Conservation (phyloP, 2,888 invertebrate species). For the Ashinkailepas kermadecensis region DNA sequence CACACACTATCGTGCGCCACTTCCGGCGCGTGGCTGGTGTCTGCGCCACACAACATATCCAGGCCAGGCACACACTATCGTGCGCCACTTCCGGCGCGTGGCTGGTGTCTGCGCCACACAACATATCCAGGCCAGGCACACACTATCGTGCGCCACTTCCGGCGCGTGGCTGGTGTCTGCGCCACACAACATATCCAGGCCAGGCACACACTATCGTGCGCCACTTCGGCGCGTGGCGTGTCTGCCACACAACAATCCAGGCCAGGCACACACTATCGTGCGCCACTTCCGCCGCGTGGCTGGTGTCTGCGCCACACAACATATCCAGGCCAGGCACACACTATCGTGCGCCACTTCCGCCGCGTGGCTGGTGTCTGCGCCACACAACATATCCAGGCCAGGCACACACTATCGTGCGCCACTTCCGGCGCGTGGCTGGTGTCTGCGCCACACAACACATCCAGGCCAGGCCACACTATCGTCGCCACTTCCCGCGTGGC, state of each 20-base stretch:
- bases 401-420: too few species aligned
- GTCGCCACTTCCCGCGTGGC: conserved; percentile 74
- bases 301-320: conserved; percentile 55
- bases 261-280: too few species aligned
- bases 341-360: conserved; percentile 75
- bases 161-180: conserved; percentile 70
- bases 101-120: conserved; percentile 58
- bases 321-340: too few species aligned
- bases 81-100: conserved; percentile 77
- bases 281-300: conserved; percentile 74
- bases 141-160: conserved; percentile 75
- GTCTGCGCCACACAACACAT: conserved; percentile 48
- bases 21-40: conserved; percentile 71
- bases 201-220: too few species aligned
- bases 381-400: too few species aligned
- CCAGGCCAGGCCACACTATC: too few species aligned
- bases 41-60: conserved; percentile 45
- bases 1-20: too few species aligned
- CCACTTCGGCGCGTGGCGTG: conserved; percentile 76
- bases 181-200: conserved; percentile 20
- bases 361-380: conserved; percentile 66
- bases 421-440: conserved; percentile 75
- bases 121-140: too few species aligned
- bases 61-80: too few species aligned
- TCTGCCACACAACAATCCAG: conserved; percentile 49